Evolutionary conservation across 2,113 vertebrate species (phyloP).

Genomic region (western clawed frog (Xenopus tropicalis)): UCB_Xtro_10.0 CM004443.2:45844001-45844500

Average conservation of each 20-base stretch:
- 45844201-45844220: constrained; percentile 18
- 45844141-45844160: constrained; percentile 29
- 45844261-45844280: background rate
- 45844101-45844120: constrained; percentile 43
- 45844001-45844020: constrained; percentile 2
- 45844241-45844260: constrained; percentile 11
- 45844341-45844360: no score
- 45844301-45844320: no score
- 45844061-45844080: constrained; percentile 15
- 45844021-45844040: constrained; percentile 28
- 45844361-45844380: no score
- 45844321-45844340: no score
- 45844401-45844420: no score
- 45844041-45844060: constrained; percentile 25
- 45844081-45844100: constrained; percentile 11
- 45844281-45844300: background rate
- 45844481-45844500: no score
- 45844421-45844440: no score
- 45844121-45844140: constrained; percentile 34
- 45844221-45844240: constrained; percentile 27
- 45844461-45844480: no score
- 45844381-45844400: no score
- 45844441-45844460: no score
- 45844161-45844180: constrained; percentile 14
- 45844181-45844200: constrained; percentile 33